These are phyloP conservation scores for Choloepus hoffmanni DNA, from an alignment of 2,113 vertebrate genomes.

Conservation along the genomic window DNA sequence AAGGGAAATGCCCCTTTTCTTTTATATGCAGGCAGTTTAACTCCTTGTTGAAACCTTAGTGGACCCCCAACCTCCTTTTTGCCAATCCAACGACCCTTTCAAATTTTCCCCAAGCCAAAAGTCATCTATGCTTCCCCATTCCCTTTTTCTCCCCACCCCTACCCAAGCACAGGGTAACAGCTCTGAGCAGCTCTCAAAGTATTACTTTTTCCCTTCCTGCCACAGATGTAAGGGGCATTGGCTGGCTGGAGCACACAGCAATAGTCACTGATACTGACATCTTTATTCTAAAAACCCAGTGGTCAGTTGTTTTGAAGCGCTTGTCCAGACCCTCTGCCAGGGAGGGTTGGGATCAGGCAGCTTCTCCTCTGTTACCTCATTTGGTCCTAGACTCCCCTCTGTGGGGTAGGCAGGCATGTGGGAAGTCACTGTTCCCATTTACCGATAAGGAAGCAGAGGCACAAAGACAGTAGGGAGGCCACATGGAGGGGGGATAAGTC, in stretches of 20 bases:
- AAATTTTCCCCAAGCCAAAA: not conserved
- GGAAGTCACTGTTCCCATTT: not conserved
- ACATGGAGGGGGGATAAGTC: not conserved
- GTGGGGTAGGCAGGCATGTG: not conserved
- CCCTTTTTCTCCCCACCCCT: not conserved
- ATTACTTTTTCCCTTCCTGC: not conserved
- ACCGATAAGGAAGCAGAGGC: not conserved
- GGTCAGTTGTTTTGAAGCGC: not conserved
- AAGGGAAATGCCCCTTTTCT: not conserved
- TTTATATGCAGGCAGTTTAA: not conserved
- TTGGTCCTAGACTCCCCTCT: not conserved
- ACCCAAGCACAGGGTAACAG: not conserved
- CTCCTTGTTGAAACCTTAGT: not conserved
- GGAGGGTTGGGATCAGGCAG: not conserved
- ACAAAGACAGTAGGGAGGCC: not conserved
- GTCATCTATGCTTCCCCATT: not conserved
- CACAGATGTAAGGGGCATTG: not conserved
- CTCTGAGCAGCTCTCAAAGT: conserved; percentile 8
- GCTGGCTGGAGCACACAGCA: not conserved
- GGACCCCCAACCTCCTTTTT: not conserved
- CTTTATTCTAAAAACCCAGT: not conserved
- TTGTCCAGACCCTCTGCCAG: not conserved
- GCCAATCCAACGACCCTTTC: not conserved
- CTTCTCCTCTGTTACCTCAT: not conserved
- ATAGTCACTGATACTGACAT: not conserved